Evolutionary conservation across 2,113 vertebrate genomes (phyloP).

Genomic region (Montifringilla adamsi): DNA sequence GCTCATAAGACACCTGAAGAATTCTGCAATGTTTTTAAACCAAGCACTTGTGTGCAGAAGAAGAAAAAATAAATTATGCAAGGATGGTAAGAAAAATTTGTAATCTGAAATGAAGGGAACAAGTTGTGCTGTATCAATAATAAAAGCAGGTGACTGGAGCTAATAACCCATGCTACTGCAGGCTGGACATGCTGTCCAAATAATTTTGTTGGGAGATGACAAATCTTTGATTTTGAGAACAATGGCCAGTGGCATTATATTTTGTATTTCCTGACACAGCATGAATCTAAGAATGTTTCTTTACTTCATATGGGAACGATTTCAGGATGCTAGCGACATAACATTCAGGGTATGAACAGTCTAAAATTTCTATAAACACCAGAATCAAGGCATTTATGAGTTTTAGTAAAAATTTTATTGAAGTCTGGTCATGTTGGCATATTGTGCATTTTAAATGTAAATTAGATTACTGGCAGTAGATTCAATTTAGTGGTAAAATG

Average conservation of each 20-base stretch:
- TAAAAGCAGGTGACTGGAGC: constrained; percentile 22
- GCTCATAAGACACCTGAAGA: background rate
- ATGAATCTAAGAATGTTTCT: constrained; percentile 57
- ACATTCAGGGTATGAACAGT: constrained; percentile 62
- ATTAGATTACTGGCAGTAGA: constrained; percentile 77
- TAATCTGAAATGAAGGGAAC: background rate
- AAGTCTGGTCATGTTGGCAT: constrained; percentile 74
- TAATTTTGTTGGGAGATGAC: background rate
- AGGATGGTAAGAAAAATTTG: background rate
- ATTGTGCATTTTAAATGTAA: constrained; percentile 75
- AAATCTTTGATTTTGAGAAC: background rate
- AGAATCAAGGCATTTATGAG: constrained; percentile 73
- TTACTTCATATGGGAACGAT: constrained; percentile 75
- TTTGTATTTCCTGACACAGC: constrained; percentile 15
- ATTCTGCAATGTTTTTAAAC: background rate
- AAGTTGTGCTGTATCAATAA: background rate
- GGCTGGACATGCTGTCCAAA: background rate
- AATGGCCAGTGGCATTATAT: background rate
- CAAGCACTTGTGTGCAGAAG: background rate
- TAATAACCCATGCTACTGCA: background rate
- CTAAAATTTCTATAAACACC: constrained; percentile 79
- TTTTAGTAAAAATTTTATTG: constrained; percentile 76
- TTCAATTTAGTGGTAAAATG: constrained; percentile 77
- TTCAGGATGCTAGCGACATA: constrained; percentile 56
- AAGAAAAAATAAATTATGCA: background rate